Percentiles rank a stretch among this genome's conserved stretches.
These are phyloP conservation scores for Arctopsyche grandis DNA, from an alignment of 1,140 invertebrate species.

Conservation along the genomic window DNA sequence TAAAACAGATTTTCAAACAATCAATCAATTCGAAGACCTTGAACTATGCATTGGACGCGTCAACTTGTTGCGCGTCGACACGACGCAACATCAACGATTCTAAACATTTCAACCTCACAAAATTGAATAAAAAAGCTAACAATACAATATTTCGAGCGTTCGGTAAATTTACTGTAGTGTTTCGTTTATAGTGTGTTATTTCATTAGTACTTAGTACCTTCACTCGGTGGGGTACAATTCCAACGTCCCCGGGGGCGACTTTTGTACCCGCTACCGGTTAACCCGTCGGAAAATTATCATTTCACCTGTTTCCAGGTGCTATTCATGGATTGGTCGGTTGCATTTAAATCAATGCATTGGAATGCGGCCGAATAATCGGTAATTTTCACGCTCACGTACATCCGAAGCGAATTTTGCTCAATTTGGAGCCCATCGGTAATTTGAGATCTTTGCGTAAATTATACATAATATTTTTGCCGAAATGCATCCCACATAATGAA, in stretches of 20 bases:
- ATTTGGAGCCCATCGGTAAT: not conserved
- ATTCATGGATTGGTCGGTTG: not conserved
- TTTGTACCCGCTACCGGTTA: conserved; percentile 35
- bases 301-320: conserved; percentile 33
- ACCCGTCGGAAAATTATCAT: conserved; percentile 37
- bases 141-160: no score
- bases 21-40: no score
- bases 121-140: no score
- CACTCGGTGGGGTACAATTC: not conserved
- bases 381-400: not conserved
- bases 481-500: not conserved
- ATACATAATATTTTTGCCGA: not conserved
- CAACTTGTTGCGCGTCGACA: no score
- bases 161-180: no score
- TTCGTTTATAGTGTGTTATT: conserved; percentile 12
- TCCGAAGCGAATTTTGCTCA: not conserved
- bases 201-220: conserved; percentile 18
- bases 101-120: no score
- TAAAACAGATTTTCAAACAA: no score
- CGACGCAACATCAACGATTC: no score
- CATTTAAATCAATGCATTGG: conserved; percentile 1
- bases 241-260: conserved; percentile 32
- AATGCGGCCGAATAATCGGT: not conserved
- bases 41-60: no score
- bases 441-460: not conserved